Evolutionary conservation across 2,888 invertebrate species (phyloP).

Genomic region (Drosophila neotestacea): DNA sequence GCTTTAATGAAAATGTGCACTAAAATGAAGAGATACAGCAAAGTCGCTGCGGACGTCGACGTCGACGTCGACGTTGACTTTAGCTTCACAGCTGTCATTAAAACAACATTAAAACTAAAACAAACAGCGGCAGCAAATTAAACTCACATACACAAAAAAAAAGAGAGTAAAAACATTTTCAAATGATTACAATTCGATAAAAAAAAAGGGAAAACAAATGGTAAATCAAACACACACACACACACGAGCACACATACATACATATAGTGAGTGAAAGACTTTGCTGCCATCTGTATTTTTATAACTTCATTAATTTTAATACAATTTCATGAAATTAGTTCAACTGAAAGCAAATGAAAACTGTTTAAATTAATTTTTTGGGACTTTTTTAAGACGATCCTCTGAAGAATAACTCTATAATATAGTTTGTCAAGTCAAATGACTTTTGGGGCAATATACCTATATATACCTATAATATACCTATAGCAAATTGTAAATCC

Average conservation of each 20-base stretch:
- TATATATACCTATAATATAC: no score
- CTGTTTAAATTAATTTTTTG: no score
- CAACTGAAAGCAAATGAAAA: no score
- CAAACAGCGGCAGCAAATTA: constrained; percentile 48
- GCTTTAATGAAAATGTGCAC: constrained; percentile 18
- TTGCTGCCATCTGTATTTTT: background rate
- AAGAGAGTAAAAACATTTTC: constrained; percentile 20
- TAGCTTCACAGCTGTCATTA: constrained; percentile 64
- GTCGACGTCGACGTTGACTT: constrained; percentile 8
- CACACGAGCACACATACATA: background rate
- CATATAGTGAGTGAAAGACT: background rate
- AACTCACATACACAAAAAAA: constrained; percentile 18
- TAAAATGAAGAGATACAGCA: constrained; percentile 7
- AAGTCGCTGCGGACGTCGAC: constrained; percentile 7
- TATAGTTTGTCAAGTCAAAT: no score
- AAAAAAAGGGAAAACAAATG: constrained; percentile 6
- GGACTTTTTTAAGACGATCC: no score
- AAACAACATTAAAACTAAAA: constrained; percentile 68
- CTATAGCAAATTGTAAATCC: no score
- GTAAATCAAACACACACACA: background rate
- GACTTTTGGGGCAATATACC: no score
- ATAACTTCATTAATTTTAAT: no score
- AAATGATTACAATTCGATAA: constrained; percentile 35
- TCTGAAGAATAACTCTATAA: no score
- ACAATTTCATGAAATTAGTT: no score